phyloP scores from a whole-genome alignment of 2,888 invertebrate genomes.

The Gisinianus flammeolus region DNA sequence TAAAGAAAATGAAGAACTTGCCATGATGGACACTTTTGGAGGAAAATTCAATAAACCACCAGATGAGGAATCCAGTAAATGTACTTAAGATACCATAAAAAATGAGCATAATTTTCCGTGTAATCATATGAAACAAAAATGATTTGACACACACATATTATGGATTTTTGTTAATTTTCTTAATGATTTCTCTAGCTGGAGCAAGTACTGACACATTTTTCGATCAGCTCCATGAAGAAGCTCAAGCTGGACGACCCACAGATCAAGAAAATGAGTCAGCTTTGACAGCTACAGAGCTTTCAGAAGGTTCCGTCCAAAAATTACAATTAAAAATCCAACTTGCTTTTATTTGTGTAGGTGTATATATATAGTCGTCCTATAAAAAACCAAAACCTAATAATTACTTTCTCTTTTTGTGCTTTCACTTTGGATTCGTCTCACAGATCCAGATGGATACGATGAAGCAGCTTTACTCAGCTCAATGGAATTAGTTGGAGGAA shows the following conservation, averaged over 20 bases:
- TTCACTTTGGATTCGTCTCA: background rate
- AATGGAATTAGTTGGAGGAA: slow-evolving; percentile 55
- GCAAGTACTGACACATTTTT: slow-evolving; percentile 28
- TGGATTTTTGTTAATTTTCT: too few relatives aligned
- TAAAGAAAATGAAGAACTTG: slow-evolving; percentile 29
- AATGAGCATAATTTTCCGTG: too few relatives aligned
- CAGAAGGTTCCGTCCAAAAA: slow-evolving; percentile 9
- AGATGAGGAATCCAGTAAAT: background rate
- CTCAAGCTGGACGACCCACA: background rate
- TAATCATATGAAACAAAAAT: too few relatives aligned
- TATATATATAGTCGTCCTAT: background rate
- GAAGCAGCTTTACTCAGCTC: slow-evolving; percentile 47
- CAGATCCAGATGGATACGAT: slow-evolving; percentile 51
- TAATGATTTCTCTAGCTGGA: background rate
- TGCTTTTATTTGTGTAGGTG: background rate
- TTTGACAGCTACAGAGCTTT: background rate
- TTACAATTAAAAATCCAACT: background rate
- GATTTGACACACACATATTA: too few relatives aligned
- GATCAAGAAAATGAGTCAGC: slow-evolving; percentile 6
- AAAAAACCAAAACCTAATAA: background rate
- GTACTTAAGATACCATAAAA: background rate
- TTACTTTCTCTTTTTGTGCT: background rate
- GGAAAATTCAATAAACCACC: slow-evolving; percentile 11
- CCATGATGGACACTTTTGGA: slow-evolving; percentile 19
- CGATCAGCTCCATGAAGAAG: slow-evolving; percentile 31